These are phyloP conservation scores for Astreopora myriophthalma DNA, from an alignment of 64 coral and sea anemone genomes.

Conservation along the genomic window DNA sequence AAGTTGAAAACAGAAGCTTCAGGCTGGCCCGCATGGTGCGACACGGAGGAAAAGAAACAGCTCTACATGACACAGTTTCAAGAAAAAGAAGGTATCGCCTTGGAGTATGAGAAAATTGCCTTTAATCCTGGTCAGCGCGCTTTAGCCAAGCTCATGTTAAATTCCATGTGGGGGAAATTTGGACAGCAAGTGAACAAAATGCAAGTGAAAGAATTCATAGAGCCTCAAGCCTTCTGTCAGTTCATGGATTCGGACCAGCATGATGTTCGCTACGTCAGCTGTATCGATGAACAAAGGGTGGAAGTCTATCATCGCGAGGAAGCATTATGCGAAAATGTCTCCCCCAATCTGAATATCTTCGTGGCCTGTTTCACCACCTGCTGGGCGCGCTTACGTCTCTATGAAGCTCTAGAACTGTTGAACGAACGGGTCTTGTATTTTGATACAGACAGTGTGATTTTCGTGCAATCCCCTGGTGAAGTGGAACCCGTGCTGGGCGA, in stretches of 20 bases:
- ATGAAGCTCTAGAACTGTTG: slow-evolving; percentile 8
- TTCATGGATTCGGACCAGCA: neutral
- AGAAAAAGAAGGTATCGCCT: neutral
- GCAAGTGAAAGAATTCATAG: neutral
- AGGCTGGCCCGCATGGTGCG: too few relatives aligned
- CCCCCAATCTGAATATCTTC: slow-evolving; percentile 12
- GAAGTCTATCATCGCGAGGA: neutral
- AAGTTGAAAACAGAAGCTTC: too few relatives aligned
- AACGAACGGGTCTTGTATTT: slow-evolving; percentile 20
- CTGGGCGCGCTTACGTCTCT: slow-evolving; percentile 33
- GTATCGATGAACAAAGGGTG: neutral
- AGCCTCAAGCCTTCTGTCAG: neutral
- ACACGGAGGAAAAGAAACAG: too few relatives aligned
- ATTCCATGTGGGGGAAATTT: slow-evolving; percentile 16
- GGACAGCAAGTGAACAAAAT: slow-evolving; percentile 25
- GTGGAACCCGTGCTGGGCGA: neutral
- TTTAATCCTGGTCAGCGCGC: neutral
- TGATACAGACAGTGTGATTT: slow-evolving; percentile 35
- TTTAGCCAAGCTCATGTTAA: slow-evolving; percentile 4
- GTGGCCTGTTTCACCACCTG: slow-evolving; percentile 37
- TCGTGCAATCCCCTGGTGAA: slow-evolving; percentile 1
- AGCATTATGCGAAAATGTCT: too few relatives aligned
- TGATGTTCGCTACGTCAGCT: neutral
- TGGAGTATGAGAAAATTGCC: neutral
- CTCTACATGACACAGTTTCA: too few relatives aligned